These are phyloP conservation scores for Saguinus imperator DNA, from an alignment of 2,113 vertebrate genomes.

Conservation along the genomic window DNA sequence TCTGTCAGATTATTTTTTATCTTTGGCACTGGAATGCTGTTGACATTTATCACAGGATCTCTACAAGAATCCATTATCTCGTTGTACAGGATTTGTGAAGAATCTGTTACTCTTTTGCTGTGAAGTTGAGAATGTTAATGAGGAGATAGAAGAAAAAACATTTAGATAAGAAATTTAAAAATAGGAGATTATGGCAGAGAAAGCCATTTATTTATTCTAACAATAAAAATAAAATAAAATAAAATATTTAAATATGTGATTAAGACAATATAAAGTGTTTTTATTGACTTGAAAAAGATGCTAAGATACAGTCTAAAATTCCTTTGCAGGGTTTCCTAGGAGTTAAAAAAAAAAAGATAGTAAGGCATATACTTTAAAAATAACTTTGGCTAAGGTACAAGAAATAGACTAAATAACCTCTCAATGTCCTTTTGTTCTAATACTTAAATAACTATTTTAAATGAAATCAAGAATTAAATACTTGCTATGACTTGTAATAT, in stretches of 20 bases:
- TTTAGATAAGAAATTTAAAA: not conserved
- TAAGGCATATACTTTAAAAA: not conserved
- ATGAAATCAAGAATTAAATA: constrained; percentile 66
- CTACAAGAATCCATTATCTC: not conserved
- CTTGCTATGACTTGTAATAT: constrained; percentile 49
- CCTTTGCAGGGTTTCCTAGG: not conserved
- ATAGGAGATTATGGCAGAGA: not conserved
- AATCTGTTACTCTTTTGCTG: not conserved
- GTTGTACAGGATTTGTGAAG: too few species aligned
- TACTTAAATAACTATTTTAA: constrained; percentile 66
- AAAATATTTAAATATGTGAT: not conserved
- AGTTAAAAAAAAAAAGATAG: not conserved
- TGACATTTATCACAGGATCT: not conserved
- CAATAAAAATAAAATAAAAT: not conserved
- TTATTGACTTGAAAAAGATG: not conserved
- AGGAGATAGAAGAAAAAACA: not conserved
- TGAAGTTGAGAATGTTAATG: not conserved
- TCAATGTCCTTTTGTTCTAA: constrained; percentile 50
- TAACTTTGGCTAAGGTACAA: constrained; percentile 17
- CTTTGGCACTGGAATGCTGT: not conserved
- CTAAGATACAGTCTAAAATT: not conserved
- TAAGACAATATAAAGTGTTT: constrained; percentile 10
- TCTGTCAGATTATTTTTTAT: not conserved
- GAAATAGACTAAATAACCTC: constrained; percentile 21
- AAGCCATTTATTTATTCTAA: not conserved